phyloP scores from a whole-genome alignment of 2,888 invertebrate species.

The Lasioglossum marginatum region DNA sequence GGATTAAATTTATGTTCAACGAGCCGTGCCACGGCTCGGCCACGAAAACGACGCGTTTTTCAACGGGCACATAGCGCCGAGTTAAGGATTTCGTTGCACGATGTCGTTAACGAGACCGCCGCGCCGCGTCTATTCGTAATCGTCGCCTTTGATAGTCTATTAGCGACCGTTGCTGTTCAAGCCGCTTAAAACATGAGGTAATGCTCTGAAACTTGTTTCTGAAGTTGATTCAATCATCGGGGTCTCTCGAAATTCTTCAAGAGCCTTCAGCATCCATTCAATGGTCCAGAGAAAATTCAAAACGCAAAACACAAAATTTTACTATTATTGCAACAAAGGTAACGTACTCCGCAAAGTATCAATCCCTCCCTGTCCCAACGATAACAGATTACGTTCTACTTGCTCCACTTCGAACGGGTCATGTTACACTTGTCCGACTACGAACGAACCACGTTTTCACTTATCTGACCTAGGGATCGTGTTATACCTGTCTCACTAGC shows the following conservation, averaged over 20 bases:
- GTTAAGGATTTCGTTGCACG: not conserved
- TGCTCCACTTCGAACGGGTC: not conserved
- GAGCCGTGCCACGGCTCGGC: not conserved
- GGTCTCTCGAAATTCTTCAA: too few relatives aligned
- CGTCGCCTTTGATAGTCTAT: not conserved
- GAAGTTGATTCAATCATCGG: too few relatives aligned
- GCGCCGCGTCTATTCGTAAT: not conserved
- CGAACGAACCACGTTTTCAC: not conserved
- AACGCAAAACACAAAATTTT: too few relatives aligned
- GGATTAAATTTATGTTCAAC: slow-evolving; percentile 16
- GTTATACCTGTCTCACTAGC: not conserved
- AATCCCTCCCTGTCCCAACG: not conserved
- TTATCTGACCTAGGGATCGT: not conserved
- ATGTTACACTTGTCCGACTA: slow-evolving; percentile 3
- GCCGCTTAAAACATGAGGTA: too few relatives aligned
- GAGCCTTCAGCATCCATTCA: too few relatives aligned
- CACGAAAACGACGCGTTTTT: slow-evolving; percentile 9
- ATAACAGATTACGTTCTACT: not conserved
- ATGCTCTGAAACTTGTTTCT: not conserved
- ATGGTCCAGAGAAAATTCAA: too few relatives aligned
- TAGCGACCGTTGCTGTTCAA: not conserved
- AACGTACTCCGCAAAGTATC: not conserved
- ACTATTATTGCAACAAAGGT: not conserved
- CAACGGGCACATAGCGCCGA: not conserved
- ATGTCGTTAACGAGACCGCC: not conserved